Base-by-base conservation (phyloP, 2,797 vertebrate genomes). In the Danio aesculapii region DNA sequence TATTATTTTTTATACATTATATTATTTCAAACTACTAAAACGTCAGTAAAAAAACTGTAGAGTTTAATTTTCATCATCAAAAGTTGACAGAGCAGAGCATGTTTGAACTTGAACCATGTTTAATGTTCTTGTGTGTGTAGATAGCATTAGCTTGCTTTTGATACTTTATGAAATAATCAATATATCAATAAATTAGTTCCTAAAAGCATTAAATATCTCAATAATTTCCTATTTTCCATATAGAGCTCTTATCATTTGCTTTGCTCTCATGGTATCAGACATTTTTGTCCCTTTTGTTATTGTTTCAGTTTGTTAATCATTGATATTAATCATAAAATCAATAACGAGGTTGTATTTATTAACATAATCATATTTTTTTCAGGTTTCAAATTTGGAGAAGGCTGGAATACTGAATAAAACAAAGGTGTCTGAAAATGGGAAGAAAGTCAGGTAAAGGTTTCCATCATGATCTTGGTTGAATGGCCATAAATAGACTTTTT, bases 391-490 rank as follows among this genome's bases (percentile, higher is more conserved):
- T 81, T 90, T 99, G 0, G 97, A 98, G 72, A 99, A 99, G 89
- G 98, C 96, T 0, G 97, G 98, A 6, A 95, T 98, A 70, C 95
- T 98, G 16, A 95, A 97, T 89, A 95, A 97, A 88, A 97, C 97
- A 44, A 98, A 96, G 92, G 94, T 94, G 0, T 92, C 78, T 30
- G 97, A 98, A 84, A 98, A 96, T 16, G 97, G 98, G 44, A 97
- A 97, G 90, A 94, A 96, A 90, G 91, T 98, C 6, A 92, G 97
- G 97, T 98, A 86, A 95, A 17, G 77, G 67, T 41, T 19, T 7
- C 19, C 68, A 21, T 12, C 9, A 8, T 70, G 17, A 55, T 55
- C 53, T 17, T 70, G 47, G 13, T 55, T 55, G 43, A 3, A 43
- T 43, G 52, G 5, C 16, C 11, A 2, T 17, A 57, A 13, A 49